Evolutionary conservation across 2,797 vertebrate species (phyloP).

Genomic region (Catharus ustulatus): DNA sequence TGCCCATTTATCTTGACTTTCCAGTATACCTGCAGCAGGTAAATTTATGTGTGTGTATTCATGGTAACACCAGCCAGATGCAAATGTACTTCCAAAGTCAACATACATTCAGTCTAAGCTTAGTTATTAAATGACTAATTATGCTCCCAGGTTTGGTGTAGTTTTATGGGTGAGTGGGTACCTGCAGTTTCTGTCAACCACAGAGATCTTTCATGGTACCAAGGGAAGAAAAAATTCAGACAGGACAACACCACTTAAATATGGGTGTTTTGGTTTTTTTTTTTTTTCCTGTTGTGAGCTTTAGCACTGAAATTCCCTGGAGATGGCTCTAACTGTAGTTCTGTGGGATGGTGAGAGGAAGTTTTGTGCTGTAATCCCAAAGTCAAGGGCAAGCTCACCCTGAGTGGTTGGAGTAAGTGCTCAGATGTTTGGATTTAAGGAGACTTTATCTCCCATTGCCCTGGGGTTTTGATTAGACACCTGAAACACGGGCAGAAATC

Average conservation of each 20-base stretch:
- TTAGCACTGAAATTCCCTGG: neutral
- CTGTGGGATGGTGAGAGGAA: neutral
- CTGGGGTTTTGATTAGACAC: neutral
- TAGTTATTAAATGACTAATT: slow-evolving; percentile 49
- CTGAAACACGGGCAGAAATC: neutral
- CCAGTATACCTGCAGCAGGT: neutral
- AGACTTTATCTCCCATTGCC: neutral
- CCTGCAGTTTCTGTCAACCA: neutral
- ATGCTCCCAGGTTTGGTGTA: neutral
- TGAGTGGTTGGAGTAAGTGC: neutral
- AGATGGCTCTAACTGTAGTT: neutral
- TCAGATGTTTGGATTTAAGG: neutral
- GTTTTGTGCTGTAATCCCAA: neutral
- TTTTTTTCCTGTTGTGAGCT: accelerated
- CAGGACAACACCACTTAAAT: neutral
- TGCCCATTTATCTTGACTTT: neutral
- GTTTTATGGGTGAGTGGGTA: slow-evolving; percentile 11
- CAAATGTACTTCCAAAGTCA: slow-evolving; percentile 51
- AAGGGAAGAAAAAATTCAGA: neutral
- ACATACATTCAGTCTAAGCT: neutral
- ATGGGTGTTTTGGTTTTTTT: too few relatives aligned
- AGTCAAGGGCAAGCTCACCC: neutral
- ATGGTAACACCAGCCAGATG: neutral
- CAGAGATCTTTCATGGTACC: neutral
- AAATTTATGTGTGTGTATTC: neutral